phyloP scores from a whole-genome alignment of 1,140 invertebrate genomes.

The Tribolium madens region DNA sequence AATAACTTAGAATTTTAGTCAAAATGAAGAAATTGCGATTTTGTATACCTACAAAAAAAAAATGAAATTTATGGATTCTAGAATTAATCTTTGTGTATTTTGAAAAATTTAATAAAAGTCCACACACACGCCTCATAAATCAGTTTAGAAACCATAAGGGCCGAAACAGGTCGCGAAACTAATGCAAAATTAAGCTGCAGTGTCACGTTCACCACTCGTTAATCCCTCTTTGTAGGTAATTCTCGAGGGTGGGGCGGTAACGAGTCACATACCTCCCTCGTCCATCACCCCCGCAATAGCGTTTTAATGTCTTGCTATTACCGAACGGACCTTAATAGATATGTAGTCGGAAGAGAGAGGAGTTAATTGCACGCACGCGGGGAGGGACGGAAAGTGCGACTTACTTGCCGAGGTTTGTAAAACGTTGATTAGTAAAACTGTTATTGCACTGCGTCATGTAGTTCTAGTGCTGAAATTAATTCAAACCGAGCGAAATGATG shows the following conservation, averaged over 20 bases:
- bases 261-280: neutral
- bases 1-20: no score
- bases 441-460: conserved; percentile 18
- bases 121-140: neutral
- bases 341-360: neutral
- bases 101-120: no score
- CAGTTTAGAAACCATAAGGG: neutral
- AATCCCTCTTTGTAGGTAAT: neutral
- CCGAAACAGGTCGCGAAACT: neutral
- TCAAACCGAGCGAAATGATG: conserved; percentile 9
- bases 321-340: conserved; percentile 43
- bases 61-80: no score
- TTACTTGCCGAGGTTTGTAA: neutral
- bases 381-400: neutral
- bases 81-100: no score
- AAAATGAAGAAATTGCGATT: no score
- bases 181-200: neutral
- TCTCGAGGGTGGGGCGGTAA: neutral
- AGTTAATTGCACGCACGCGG: neutral
- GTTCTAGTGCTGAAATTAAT: conserved; percentile 19
- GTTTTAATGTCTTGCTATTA: conserved; percentile 36
- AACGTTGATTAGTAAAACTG: conserved; percentile 38
- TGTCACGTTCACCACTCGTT: neutral
- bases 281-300: conserved; percentile 20
- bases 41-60: no score